Evolutionary conservation across 2,888 invertebrate genomes (phyloP), one percentile per base, ranked within the genome.

Genomic region (Gisinianus flammeolus): DNA sequence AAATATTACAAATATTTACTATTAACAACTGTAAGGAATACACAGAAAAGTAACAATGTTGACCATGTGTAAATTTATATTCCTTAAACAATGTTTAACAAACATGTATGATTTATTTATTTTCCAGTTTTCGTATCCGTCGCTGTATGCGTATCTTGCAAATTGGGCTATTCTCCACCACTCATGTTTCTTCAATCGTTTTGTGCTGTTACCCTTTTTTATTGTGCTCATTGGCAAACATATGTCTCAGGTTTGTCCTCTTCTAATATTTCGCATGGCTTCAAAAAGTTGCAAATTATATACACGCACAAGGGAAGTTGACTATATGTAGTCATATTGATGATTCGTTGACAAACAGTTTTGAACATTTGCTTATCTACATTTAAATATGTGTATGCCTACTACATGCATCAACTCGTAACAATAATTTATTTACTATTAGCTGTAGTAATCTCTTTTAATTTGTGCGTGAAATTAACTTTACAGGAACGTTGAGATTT

Each of bases 221-320:
- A 99, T 88, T 95, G 95, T 88, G 98, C 99, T 26, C 99, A 99
- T 88, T 99, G 99, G 99, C 98, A 98, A 87, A 97, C 98, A 0
- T 99, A 99, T 88, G 98, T 98, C 58, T 97, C 98, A 81, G 98
- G 92, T 88, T 88, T 86, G 62, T n/a, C 8, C 10, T 62, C n/a
- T 22, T 62, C 8, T 8, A 16, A 62, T 30, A 44, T 12, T 16
- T 44, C 16, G 8, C 16, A 44, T 44, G 8, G n/a, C n/a, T n/a
- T n/a, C n/a, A n/a, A n/a, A n/a, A n/a, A n/a, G n/a, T n/a, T n/a
- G n/a, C n/a, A n/a, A n/a, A n/a, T n/a, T n/a, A n/a, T n/a, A n/a
- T n/a, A n/a, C n/a, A n/a, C n/a, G n/a, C n/a, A n/a, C n/a, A n/a
- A n/a, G n/a, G n/a, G n/a, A n/a, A n/a, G n/a, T n/a, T n/a, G n/a